phyloP scores from a whole-genome alignment of 2,888 invertebrate species.

The Lithophane leautieri region DNA sequence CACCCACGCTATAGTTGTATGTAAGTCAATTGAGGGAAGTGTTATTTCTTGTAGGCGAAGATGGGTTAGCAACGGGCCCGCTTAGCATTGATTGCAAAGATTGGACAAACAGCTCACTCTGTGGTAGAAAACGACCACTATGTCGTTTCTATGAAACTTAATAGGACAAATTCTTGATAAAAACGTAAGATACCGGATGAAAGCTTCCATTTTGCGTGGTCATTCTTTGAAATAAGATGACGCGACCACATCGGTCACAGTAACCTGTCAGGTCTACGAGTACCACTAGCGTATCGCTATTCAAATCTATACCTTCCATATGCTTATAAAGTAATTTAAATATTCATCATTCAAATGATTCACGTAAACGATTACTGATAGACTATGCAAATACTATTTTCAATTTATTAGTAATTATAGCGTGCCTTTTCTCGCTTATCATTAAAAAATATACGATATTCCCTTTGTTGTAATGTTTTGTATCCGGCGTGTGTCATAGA shows the following conservation, averaged over 20 bases:
- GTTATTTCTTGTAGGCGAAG: conserved; percentile 49
- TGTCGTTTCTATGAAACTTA: conserved; percentile 36
- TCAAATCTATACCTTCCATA: conserved; percentile 44
- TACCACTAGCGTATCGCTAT: conserved; percentile 22
- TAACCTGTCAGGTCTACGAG: conserved; percentile 4
- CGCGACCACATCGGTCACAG: conserved; percentile 38
- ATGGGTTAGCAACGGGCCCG: conserved; percentile 31
- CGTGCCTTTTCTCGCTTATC: conserved; percentile 56
- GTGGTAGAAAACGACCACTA: conserved; percentile 1
- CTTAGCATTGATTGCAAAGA: conserved; percentile 24
- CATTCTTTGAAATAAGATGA: conserved; percentile 62
- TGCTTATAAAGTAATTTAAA: conserved; percentile 48
- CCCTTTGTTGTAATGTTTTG: conserved; percentile 63
- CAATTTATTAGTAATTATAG: conserved; percentile 69
- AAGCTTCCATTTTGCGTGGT: conserved; percentile 24
- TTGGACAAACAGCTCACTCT: conserved; percentile 10
- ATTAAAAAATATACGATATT: conserved; percentile 59
- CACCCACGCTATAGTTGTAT: conserved; percentile 48
- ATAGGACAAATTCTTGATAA: conserved; percentile 28
- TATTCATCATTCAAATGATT: conserved; percentile 62
- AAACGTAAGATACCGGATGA: not conserved
- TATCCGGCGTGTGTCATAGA: conserved; percentile 62
- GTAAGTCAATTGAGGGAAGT: conserved; percentile 52
- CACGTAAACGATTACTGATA: conserved; percentile 48
- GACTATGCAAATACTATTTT: conserved; percentile 68